These are phyloP conservation scores for Chiropotes sagulatus DNA, from an alignment of 2,797 vertebrate genomes.

Conservation along the genomic window DNA sequence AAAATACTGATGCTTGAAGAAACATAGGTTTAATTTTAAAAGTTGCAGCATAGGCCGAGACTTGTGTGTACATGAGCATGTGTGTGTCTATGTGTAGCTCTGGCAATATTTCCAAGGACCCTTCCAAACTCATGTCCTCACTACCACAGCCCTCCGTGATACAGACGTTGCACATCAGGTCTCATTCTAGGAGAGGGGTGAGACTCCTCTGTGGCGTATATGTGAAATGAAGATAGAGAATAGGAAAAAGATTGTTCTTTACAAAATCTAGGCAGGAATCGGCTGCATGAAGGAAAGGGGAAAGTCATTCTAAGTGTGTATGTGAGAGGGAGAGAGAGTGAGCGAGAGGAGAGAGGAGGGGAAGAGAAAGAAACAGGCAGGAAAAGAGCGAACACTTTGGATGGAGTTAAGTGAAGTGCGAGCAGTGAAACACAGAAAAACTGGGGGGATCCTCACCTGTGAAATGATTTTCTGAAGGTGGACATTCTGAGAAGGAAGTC, in stretches of 20 bases:
- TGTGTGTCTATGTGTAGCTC: not conserved
- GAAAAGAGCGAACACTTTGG: not conserved
- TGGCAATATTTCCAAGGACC: not conserved
- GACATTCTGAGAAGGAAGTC: not conserved
- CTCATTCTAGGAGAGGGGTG: not conserved
- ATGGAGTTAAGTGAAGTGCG: not conserved
- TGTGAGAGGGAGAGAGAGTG: not conserved
- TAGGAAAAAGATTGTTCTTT: not conserved
- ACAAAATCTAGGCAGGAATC: not conserved
- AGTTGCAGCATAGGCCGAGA: not conserved
- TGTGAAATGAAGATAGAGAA: not conserved
- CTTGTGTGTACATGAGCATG: not conserved
- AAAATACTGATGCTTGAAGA: not conserved
- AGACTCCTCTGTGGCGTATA: not conserved
- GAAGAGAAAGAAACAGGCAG: too few species aligned
- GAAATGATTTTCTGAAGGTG: not conserved
- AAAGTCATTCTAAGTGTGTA: not conserved
- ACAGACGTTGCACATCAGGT: not conserved
- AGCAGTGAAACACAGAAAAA: not conserved
- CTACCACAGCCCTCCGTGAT: not conserved
- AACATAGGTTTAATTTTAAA: not conserved
- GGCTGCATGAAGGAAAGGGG: not conserved
- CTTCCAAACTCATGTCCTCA: not conserved
- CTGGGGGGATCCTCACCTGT: fast-evolving
- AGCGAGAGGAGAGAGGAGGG: too few species aligned